Percentiles rank a stretch among this genome's conserved stretches.
Evolutionary conservation across 2,113 vertebrate genomes (phyloP).

Genomic region (Ranitomeya imitator): DNA sequence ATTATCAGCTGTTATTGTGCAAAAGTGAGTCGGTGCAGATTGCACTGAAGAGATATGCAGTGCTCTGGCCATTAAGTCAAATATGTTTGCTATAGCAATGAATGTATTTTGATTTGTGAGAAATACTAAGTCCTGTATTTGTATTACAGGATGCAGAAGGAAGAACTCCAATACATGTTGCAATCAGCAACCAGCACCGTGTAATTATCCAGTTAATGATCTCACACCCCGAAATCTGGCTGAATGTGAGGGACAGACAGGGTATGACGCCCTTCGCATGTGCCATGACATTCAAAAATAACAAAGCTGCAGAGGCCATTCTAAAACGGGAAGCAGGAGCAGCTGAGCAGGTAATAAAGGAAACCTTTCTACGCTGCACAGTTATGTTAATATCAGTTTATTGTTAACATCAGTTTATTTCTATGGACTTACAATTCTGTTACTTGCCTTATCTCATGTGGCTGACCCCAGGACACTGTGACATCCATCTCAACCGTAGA

Average conservation of each 20-base stretch:
- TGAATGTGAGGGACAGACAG: conserved; percentile 90
- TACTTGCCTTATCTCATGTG: too few species aligned
- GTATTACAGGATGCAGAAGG: conserved; percentile 89
- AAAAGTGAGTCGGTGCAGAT: neutral
- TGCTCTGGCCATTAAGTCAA: neutral
- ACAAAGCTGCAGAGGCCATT: conserved; percentile 95
- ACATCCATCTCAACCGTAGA: too few species aligned
- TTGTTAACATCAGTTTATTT: too few species aligned
- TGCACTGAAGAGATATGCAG: neutral
- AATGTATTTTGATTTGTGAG: neutral
- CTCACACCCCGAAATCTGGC: conserved; percentile 91
- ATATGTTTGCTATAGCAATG: neutral
- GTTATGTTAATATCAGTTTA: too few species aligned
- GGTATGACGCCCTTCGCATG: conserved; percentile 97
- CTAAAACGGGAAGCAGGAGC: conserved; percentile 93
- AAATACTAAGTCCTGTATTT: neutral
- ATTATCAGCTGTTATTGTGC: neutral
- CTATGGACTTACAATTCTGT: too few species aligned
- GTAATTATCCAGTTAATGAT: conserved; percentile 96
- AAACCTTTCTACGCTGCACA: neutral
- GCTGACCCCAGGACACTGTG: too few species aligned
- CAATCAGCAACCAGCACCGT: conserved; percentile 92
- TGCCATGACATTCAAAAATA: conserved; percentile 97
- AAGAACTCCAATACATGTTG: conserved; percentile 90
- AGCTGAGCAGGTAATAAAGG: conserved; percentile 86